Conservation (phyloP, 2,888 invertebrate genomes). For the Leptinotarsa tumamoca region DNA sequence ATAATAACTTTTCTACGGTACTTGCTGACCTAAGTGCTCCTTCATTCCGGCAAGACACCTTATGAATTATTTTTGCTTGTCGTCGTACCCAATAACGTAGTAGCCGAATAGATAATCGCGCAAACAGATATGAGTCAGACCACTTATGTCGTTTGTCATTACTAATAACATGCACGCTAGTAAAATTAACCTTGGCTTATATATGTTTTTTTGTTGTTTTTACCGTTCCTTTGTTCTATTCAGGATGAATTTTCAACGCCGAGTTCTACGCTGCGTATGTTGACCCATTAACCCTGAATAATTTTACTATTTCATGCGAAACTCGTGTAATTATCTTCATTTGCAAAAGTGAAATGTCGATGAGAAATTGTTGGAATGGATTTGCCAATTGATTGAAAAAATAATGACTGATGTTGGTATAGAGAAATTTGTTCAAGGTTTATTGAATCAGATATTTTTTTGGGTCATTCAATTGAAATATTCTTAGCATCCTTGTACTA, state of each 20-base stretch:
- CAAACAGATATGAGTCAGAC: conserved; percentile 35
- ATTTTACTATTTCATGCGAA: neutral
- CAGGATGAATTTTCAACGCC: neutral
- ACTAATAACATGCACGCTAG: conserved; percentile 28
- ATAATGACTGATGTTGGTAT: neutral
- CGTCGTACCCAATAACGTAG: conserved; percentile 5
- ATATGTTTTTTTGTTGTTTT: conserved; percentile 28
- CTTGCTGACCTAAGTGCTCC: conserved; percentile 37
- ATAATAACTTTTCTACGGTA: conserved; percentile 31
- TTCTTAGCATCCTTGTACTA: no score
- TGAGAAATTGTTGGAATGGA: neutral
- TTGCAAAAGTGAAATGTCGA: conserved; percentile 7
- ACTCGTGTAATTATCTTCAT: neutral
- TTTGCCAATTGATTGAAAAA: neutral
- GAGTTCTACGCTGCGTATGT: neutral
- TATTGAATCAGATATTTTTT: no score
- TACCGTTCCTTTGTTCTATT: conserved; percentile 18
- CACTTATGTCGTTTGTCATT: conserved; percentile 31
- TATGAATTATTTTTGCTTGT: conserved; percentile 20
- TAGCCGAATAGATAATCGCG: conserved; percentile 1
- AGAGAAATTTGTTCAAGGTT: neutral
- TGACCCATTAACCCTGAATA: conserved; percentile 14
- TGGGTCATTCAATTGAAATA: no score
- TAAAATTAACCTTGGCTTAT: conserved; percentile 40
- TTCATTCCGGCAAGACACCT: conserved; percentile 34